A percentile compares a stretch with the other conserved stretches of the same genome.
phyloP scores from a whole-genome alignment of 2,113 vertebrate genomes.

The Electrona antarctica region DNA sequence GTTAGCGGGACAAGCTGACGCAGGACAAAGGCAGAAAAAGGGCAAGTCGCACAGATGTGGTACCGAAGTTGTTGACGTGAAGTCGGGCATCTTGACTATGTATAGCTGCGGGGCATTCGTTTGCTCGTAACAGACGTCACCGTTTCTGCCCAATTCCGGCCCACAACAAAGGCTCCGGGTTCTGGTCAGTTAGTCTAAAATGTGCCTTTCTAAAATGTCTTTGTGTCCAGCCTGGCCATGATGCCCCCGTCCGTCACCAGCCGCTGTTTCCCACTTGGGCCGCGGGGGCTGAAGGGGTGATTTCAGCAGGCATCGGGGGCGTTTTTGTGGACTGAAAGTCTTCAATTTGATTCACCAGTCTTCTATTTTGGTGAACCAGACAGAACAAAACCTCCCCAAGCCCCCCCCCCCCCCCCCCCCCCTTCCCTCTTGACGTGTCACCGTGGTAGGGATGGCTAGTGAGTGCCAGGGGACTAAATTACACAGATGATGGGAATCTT shows the following conservation, averaged over 20 bases:
- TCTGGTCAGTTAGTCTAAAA: not conserved
- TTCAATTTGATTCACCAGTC: conserved; percentile 44
- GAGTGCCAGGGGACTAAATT: conserved; percentile 40
- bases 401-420: not conserved
- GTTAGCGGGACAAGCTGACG: not conserved
- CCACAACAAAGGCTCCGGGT: conserved; percentile 46
- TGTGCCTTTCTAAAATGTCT: conserved; percentile 4
- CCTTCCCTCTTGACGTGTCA: conserved; percentile 13
- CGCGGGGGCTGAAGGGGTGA: not conserved
- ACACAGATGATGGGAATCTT: conserved; percentile 49
- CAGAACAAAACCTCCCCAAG: conserved; percentile 18
- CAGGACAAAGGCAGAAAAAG: not conserved
- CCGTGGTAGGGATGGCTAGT: conserved; percentile 5
- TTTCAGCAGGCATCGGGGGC: conserved; percentile 21
- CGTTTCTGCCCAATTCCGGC: conserved; percentile 36
- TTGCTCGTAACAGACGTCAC: conserved; percentile 35
- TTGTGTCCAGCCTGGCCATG: conserved; percentile 21
- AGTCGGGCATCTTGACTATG: not conserved
- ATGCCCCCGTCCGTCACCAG: conserved; percentile 3
- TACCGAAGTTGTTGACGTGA: not conserved
- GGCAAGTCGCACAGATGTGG: not conserved
- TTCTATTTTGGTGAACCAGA: conserved; percentile 49
- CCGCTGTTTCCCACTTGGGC: conserved; percentile 14
- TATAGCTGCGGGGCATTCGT: conserved; percentile 18
- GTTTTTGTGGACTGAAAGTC: conserved; percentile 31